Evolutionary conservation across 2,797 vertebrate genomes (phyloP), one percentile per base, ranked within the genome.

Genomic region (Agapornis canus): DNA sequence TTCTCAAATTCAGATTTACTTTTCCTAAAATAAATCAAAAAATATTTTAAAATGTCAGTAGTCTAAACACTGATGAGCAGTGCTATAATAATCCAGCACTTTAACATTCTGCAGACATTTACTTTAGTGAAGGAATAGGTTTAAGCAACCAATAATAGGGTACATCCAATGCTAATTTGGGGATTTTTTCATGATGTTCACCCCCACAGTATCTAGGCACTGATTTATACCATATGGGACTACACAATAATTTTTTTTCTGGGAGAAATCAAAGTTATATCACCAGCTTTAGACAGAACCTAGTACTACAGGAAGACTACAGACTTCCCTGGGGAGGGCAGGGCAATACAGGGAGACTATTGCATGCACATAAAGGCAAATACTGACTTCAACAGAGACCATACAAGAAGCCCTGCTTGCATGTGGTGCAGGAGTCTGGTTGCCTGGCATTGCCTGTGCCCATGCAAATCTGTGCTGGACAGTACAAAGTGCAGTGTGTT

Each of bases 361-460:
- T 4, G 2, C 11, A 14, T n/a, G 7, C 10, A 18, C 2, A 2
- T 15, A 19, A 65, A 59, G 9, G 43, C 11, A 60, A 54, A 51
- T 12, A 9, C 4, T 39, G n/a, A 5, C 9, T 23, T 42, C 13
- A 61, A 48, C 23, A 49, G 65, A 48, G 37, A 21, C 43, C 20
- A 56, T 15, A 18, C 18, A 12, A 51, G 17, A 13, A 48, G 14
- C 10, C 22, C n/a, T 65, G 42, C 20, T 9, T 23, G 20, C 1
- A 1, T 17, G 8, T 0, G 0, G 20, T 23, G n/a, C 56, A 17
- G 73, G 10, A 47, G 4, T 52, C 22, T 0, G 0, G 17, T n/a
- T 48, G 20, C 37, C 27, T 32, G 48, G 27, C 5, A 0, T 27
- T 22, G n/a, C 3, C 73, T 26, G 13, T 42, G 40, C 47, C n/a